Conservation (phyloP, 2,888 invertebrate genomes). For the Brachylomia viminalis region DNA sequence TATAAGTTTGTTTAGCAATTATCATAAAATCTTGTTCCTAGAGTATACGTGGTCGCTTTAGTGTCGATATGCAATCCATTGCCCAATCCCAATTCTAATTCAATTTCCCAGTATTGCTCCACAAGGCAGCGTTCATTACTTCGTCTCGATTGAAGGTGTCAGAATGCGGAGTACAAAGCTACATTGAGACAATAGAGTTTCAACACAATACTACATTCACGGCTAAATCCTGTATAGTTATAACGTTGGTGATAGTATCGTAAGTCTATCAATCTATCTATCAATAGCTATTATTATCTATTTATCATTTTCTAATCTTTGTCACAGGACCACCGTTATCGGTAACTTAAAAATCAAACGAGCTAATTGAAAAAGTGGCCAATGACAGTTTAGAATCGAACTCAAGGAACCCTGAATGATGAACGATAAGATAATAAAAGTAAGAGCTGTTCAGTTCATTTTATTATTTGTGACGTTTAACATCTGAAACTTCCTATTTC, state of each 20-base stretch:
- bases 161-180: neutral
- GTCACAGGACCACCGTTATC: too few relatives aligned
- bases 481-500: constrained; percentile 33
- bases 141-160: constrained; percentile 3
- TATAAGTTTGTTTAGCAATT: too few relatives aligned
- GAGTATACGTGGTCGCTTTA: too few relatives aligned
- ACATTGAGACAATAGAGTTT: neutral
- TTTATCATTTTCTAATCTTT: too few relatives aligned
- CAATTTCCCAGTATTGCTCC: neutral
- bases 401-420: constrained; percentile 36
- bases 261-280: too few relatives aligned
- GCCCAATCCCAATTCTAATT: neutral
- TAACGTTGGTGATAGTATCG: neutral
- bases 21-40: too few relatives aligned
- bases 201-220: neutral
- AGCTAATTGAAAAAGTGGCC: neutral
- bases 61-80: too few relatives aligned
- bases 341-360: too few relatives aligned
- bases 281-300: too few relatives aligned
- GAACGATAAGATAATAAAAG: constrained; percentile 49
- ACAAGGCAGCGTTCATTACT: neutral
- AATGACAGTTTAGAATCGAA: fast-evolving
- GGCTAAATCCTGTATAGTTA: neutral
- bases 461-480: constrained; percentile 48
- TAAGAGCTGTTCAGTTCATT: constrained; percentile 34